These are phyloP conservation scores for Dromococcyx pavoninus DNA, from an alignment of 2,797 vertebrate genomes.

Conservation along the genomic window DNA sequence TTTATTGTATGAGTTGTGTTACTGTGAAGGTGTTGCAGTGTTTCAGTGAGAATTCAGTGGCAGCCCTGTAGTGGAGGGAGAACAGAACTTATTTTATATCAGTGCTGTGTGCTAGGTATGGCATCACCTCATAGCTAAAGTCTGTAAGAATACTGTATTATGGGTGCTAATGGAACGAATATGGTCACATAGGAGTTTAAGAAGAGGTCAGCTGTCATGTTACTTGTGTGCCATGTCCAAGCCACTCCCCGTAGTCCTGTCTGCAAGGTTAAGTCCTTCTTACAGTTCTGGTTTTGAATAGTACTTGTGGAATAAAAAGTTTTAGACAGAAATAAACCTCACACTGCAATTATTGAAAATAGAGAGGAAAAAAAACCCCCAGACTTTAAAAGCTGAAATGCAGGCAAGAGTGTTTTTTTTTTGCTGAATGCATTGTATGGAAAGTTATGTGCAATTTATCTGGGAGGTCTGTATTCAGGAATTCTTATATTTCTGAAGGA, in stretches of 20 bases:
- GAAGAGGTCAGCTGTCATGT: neutral
- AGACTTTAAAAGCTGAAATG: neutral
- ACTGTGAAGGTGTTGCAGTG: neutral
- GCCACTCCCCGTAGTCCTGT: neutral
- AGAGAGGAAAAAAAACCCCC: neutral
- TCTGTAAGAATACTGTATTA: neutral
- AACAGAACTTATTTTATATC: neutral
- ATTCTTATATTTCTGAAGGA: neutral
- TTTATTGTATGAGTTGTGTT: neutral
- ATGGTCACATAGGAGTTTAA: neutral
- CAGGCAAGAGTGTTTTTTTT: neutral
- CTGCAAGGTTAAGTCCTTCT: neutral
- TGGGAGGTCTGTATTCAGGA: neutral
- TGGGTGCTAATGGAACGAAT: neutral
- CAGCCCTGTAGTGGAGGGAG: neutral
- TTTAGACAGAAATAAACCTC: neutral
- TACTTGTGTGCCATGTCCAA: neutral
- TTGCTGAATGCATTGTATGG: fast-evolving
- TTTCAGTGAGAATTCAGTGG: neutral
- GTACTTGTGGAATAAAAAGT: neutral
- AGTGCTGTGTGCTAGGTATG: neutral
- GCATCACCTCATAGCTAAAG: neutral
- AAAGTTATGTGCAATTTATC: neutral
- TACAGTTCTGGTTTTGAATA: neutral
- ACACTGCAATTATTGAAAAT: neutral